phyloP scores from a whole-genome alignment of 2,888 invertebrate species.

The Catocala sponsa region DNA sequence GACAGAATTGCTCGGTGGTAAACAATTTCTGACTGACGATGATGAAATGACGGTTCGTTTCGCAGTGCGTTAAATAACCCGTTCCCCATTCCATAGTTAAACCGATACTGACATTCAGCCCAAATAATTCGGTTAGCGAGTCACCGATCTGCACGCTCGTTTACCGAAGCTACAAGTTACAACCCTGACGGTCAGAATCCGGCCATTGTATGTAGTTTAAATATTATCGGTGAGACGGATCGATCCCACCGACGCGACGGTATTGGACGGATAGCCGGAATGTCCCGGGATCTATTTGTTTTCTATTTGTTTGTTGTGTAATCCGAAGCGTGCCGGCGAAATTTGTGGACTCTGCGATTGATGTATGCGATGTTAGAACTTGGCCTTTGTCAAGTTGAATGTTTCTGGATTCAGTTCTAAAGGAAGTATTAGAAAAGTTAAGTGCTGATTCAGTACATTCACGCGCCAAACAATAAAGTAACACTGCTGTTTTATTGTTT shows the following conservation, averaged over 20 bases:
- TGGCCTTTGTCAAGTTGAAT: slow-evolving; percentile 22
- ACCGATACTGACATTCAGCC: slow-evolving; percentile 25
- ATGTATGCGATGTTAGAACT: slow-evolving; percentile 50
- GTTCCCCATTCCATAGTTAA: slow-evolving; percentile 30
- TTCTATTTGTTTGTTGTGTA: slow-evolving; percentile 63
- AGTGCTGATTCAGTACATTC: slow-evolving; percentile 42
- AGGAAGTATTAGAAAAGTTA: slow-evolving; percentile 46
- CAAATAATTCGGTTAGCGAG: slow-evolving; percentile 46
- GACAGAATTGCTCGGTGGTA: too few species aligned
- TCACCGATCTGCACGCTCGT: slow-evolving; percentile 22
- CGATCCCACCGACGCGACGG: slow-evolving; percentile 28
- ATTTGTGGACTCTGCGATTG: slow-evolving; percentile 50
- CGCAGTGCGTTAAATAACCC: slow-evolving; percentile 27
- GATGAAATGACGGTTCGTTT: slow-evolving; percentile 28
- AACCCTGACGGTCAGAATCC: slow-evolving; percentile 45
- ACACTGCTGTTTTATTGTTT: slow-evolving; percentile 45
- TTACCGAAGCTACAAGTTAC: slow-evolving; percentile 40
- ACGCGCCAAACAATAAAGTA: slow-evolving; percentile 46
- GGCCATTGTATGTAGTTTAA: slow-evolving; percentile 55
- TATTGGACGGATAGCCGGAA: slow-evolving; percentile 42
- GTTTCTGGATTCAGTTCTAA: slow-evolving; percentile 26
- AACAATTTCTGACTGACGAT: slow-evolving; percentile 12
- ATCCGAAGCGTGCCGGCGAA: slow-evolving; percentile 53
- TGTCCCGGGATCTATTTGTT: slow-evolving; percentile 44
- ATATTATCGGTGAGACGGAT: slow-evolving; percentile 54